Conservation (phyloP, 2,113 vertebrate species). For the Myocastor coypus region DNA sequence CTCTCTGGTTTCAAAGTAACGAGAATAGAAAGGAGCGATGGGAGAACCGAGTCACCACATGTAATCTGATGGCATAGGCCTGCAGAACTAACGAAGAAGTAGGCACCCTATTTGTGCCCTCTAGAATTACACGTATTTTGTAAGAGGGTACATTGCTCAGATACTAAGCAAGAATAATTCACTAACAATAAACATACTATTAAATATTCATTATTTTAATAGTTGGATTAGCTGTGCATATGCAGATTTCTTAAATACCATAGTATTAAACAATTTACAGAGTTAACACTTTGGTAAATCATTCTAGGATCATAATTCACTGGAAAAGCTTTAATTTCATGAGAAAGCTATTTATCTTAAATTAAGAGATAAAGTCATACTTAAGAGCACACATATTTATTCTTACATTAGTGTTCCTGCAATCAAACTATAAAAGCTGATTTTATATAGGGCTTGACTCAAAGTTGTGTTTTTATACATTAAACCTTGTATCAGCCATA, state of each 20-base stretch:
- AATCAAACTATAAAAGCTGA: constrained; percentile 55
- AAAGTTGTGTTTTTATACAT: not conserved
- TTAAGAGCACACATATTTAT: not conserved
- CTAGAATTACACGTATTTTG: not conserved
- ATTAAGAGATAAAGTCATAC: too few species aligned
- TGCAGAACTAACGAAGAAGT: not conserved
- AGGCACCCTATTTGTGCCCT: not conserved
- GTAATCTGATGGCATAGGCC: not conserved
- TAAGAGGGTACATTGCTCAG: not conserved
- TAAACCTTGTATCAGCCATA: constrained; percentile 27
- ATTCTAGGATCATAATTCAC: constrained; percentile 34
- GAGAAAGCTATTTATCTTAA: constrained; percentile 22
- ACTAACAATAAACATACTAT: constrained; percentile 12
- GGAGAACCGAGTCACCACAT: not conserved
- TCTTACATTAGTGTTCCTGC: not conserved
- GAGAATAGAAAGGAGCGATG: not conserved
- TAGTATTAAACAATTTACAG: constrained; percentile 26
- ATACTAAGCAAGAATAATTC: not conserved
- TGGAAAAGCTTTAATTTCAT: constrained; percentile 43
- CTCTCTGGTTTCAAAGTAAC: not conserved
- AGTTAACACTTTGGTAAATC: constrained; percentile 8
- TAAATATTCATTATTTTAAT: constrained; percentile 13
- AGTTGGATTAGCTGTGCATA: constrained; percentile 6
- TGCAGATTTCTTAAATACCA: not conserved
- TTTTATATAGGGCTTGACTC: not conserved